phyloP scores from a whole-genome alignment of 2,888 invertebrate genomes.

The Eupeodes luniger region DNA sequence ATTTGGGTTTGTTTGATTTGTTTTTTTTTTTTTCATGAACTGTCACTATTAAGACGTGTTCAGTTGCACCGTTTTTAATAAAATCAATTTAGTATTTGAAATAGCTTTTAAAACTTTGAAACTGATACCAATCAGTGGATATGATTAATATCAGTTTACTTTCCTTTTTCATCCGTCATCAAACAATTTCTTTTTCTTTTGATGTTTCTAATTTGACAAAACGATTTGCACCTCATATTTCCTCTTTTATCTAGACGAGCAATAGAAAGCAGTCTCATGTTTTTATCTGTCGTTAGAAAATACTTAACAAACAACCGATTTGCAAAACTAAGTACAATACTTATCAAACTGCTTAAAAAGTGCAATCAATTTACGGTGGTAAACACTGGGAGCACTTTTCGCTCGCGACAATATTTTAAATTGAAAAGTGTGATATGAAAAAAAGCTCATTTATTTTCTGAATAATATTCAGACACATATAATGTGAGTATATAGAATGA shows the following conservation, averaged over 20 bases:
- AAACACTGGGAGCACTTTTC: constrained; percentile 55
- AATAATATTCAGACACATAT: constrained; percentile 28
- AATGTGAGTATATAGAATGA: neutral
- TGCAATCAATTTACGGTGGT: constrained; percentile 63
- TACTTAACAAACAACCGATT: constrained; percentile 42
- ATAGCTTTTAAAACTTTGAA: no score
- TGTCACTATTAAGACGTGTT: no score
- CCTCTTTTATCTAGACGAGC: neutral
- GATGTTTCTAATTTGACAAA: neutral
- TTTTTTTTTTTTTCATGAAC: no score
- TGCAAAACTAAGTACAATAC: constrained; percentile 25
- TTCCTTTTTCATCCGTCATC: neutral
- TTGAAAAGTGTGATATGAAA: constrained; percentile 68
- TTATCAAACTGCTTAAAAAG: constrained; percentile 41
- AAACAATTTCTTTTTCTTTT: neutral
- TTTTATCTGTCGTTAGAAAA: neutral
- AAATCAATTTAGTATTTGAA: no score
- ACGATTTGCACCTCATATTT: neutral
- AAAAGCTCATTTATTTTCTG: constrained; percentile 46
- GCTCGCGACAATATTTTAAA: constrained; percentile 65
- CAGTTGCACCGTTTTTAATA: no score
- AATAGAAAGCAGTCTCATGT: neutral
- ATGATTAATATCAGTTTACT: no score
- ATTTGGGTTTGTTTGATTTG: no score
- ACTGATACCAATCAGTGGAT: no score